Evolutionary conservation across 1,140 invertebrate genomes (phyloP).

Genomic region (Ceratosolen solmsi): DNA sequence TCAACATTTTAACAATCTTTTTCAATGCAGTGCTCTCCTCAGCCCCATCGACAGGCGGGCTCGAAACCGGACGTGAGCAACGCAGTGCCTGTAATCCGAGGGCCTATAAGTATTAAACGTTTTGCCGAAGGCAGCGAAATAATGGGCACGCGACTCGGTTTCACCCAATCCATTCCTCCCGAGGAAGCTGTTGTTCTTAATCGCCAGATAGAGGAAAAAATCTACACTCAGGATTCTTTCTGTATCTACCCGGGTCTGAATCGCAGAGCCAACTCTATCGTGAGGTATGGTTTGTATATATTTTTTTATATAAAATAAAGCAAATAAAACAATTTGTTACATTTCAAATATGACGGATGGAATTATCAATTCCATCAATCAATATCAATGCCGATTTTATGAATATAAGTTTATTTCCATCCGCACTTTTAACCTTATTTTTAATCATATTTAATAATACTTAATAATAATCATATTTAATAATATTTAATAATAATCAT

Average conservation of each 20-base stretch:
- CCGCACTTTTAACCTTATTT: no score
- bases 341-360: no score
- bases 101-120: slow-evolving; percentile 62
- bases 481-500: no score
- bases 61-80: slow-evolving; percentile 56
- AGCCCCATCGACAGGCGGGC: neutral
- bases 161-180: slow-evolving; percentile 67
- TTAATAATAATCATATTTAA: no score
- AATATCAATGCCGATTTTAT: no score
- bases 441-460: no score
- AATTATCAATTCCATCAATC: no score
- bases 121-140: slow-evolving; percentile 35
- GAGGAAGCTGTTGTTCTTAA: slow-evolving; percentile 68
- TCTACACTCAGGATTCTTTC: slow-evolving; percentile 47
- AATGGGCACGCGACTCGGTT: slow-evolving; percentile 43
- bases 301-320: no score
- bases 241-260: slow-evolving; percentile 54
- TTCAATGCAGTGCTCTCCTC: neutral
- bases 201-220: slow-evolving; percentile 67
- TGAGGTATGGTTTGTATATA: neutral
- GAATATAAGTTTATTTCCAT: no score
- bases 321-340: no score
- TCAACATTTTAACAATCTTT: no score
- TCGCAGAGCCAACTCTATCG: slow-evolving; percentile 15
- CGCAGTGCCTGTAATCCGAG: slow-evolving; percentile 69